Evolutionary conservation across 2,888 invertebrate species (phyloP), one percentile per base, ranked within the genome.

Genomic region (Beris morrisii): DNA sequence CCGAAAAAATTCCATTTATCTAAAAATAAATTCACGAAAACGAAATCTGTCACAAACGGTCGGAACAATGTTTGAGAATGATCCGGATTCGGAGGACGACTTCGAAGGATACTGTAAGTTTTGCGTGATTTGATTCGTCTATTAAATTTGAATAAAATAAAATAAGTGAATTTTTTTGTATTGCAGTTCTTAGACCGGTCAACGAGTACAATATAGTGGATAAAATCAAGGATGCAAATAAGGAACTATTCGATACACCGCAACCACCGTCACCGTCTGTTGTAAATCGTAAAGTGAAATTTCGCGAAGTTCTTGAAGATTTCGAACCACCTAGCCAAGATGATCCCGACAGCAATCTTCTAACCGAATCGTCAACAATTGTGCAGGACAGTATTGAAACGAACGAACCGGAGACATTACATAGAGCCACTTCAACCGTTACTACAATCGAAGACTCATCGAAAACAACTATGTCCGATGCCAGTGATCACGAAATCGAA

Each of bases 131-230:
- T 15, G 22, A 22, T 22, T n/a, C 15, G 43, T 53, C 43, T 22
- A 11, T 55, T 31, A 61, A 43, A 44, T 46, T 44, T 11, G 28
- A 31, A 32, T 9, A 50, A 61, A 22, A 22, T 15, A 31, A 13
- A 43, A 30, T 31, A 48, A 45, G 46, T 32, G 31, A 15, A 0
- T 38, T 38, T 38, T 7, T 13, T 50, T 59, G 46, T 54, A 65
- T 77, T 74, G 61, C 70, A 82, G 82, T 81, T 76, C 73, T 82
- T 31, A 79, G 80, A 73, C 81, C 82, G 53, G 81, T 83, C 43
- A 82, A 83, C 67, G 84, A 83, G 55, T 85, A 85, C 74, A 83
- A 84, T 73, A 83, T 85, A 67, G 78, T 81, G 68, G 83, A 84
- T 72, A 84, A 83, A 76, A 80, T 85, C 13, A 82, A 82, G 73